Evolutionary conservation across 2,797 vertebrate species (phyloP).

Genomic region (Podarcis lilfordi): DNA sequence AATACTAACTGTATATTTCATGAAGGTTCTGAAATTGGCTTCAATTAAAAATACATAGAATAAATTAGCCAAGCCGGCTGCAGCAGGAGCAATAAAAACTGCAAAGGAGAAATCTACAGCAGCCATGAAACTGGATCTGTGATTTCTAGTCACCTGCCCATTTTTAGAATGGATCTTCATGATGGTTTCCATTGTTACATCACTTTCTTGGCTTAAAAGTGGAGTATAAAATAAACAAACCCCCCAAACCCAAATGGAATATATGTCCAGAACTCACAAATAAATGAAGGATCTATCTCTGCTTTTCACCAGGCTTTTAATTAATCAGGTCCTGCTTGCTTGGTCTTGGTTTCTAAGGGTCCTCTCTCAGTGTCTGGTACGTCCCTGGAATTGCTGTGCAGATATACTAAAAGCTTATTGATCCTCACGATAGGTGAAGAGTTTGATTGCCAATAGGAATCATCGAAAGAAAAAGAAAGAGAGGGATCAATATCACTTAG

Average conservation of each 20-base stretch:
- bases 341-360: neutral
- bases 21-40: neutral
- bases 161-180: neutral
- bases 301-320: neutral
- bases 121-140: neutral
- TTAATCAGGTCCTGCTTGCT: neutral
- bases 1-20: neutral
- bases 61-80: neutral
- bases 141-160: neutral
- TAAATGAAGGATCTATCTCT: neutral
- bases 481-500: slow-evolving; percentile 1
- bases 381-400: slow-evolving; percentile 7
- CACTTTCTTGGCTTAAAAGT: neutral
- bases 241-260: neutral
- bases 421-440: slow-evolving; percentile 20
- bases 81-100: neutral
- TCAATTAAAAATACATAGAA: neutral
- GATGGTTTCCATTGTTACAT: neutral
- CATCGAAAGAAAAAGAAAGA: neutral
- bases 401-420: slow-evolving; percentile 23
- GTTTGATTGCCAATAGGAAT: slow-evolving; percentile 27
- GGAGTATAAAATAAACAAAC: neutral
- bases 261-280: neutral
- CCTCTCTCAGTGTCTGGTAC: slow-evolving; percentile 15
- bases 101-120: neutral